Evolutionary conservation across 2,113 vertebrate genomes (phyloP).

Genomic region (Pelecanus crispus): DNA sequence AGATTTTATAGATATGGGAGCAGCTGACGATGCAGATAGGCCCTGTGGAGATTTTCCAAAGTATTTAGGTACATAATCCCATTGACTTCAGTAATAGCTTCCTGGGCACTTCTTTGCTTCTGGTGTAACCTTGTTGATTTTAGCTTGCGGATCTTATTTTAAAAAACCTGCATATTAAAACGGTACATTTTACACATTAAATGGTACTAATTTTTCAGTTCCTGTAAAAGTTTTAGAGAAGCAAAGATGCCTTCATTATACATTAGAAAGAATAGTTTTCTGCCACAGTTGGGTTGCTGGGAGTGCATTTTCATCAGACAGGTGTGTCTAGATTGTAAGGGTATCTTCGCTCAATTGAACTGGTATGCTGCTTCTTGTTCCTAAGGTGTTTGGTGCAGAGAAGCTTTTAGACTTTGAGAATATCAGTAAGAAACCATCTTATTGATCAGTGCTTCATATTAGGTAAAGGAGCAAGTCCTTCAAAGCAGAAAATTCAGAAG

Average conservation of each 20-base stretch:
- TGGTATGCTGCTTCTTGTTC: not conserved
- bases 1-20: not conserved
- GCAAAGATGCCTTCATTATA: not conserved
- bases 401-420: not conserved
- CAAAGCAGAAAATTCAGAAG: slow-evolving; percentile 55
- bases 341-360: not conserved
- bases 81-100: not conserved
- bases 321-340: not conserved
- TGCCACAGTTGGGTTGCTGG: not conserved
- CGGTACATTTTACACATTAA: not conserved
- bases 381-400: not conserved
- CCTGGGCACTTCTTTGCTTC: not conserved
- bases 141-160: not conserved
- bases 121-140: not conserved
- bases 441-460: slow-evolving; percentile 36
- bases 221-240: not conserved
- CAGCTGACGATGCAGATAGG: not conserved
- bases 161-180: not conserved
- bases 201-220: not conserved
- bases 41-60: not conserved
- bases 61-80: not conserved
- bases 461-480: slow-evolving; percentile 28
- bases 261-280: not conserved
- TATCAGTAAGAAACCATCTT: slow-evolving; percentile 14
- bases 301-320: not conserved